Evolutionary conservation across 2,797 vertebrate genomes (phyloP).

Genomic region (Xenops minutus): DNA sequence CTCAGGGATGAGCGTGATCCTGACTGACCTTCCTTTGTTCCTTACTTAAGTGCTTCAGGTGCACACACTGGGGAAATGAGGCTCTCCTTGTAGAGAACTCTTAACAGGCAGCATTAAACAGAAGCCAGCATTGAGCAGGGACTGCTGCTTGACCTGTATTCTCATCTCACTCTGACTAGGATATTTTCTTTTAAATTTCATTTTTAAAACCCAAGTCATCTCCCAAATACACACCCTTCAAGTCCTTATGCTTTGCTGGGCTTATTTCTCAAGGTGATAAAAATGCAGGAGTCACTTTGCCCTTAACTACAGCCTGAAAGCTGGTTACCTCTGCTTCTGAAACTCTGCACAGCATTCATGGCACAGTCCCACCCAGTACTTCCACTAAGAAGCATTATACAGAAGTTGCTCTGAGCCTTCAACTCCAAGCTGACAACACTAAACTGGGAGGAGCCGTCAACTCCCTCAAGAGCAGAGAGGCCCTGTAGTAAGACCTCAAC

Average conservation of each 20-base stretch:
- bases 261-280: background rate
- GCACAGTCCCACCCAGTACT: background rate
- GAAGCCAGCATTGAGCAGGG: background rate
- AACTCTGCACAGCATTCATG: background rate
- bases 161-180: background rate
- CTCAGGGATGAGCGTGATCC: background rate
- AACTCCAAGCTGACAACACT: background rate
- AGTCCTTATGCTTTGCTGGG: background rate
- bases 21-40: background rate
- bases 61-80: background rate
- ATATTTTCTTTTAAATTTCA: background rate
- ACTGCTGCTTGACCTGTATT: background rate
- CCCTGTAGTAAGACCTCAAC: too few relatives aligned
- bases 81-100: background rate
- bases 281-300: background rate
- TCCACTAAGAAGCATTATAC: background rate
- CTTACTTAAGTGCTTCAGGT: background rate
- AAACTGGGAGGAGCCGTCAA: background rate
- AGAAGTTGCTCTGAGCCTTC: background rate
- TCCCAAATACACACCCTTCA: background rate
- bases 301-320: background rate
- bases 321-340: background rate
- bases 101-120: background rate
- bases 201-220: background rate
- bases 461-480: background rate